Conservation (phyloP, 2,113 vertebrate species). For the Nothobranchius kuhntae region DNA sequence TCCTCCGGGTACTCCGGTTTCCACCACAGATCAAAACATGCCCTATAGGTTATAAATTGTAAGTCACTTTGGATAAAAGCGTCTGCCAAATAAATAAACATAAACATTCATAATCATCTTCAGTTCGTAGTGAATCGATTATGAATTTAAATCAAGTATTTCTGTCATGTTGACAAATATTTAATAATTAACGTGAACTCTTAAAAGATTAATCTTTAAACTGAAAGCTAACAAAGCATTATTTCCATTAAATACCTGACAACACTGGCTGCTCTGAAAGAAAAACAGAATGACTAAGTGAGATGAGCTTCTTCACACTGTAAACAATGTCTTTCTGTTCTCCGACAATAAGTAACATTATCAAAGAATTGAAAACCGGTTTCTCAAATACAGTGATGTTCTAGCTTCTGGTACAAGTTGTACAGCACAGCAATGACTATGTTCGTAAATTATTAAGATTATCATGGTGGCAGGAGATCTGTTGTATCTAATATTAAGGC, state of each 20-base stretch:
- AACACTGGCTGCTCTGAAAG: neutral
- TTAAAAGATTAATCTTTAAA: neutral
- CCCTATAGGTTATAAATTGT: too few relatives aligned
- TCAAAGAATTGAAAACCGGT: neutral
- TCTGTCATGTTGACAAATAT: neutral
- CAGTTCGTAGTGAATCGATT: too few relatives aligned
- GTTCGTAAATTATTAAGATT: conserved; percentile 55
- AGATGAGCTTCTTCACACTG: neutral
- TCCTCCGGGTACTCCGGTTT: too few relatives aligned
- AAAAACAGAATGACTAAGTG: neutral
- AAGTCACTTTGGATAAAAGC: too few relatives aligned
- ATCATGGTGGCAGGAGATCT: conserved; percentile 24
- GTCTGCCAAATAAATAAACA: too few relatives aligned
- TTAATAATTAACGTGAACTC: conserved; percentile 3
- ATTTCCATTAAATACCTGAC: conserved; percentile 7
- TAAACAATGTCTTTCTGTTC: conserved; percentile 11
- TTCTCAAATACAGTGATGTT: conserved; percentile 2
- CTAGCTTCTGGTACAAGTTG: conserved; percentile 19
- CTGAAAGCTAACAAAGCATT: neutral
- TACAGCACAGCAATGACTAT: conserved; percentile 24
- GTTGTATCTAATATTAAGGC: conserved; percentile 30
- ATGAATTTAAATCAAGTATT: neutral
- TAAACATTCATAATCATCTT: too few relatives aligned
- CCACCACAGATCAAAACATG: too few relatives aligned
- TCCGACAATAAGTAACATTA: conserved; percentile 5